These are phyloP conservation scores for Aethina tumida DNA, from an alignment of 1,140 invertebrate genomes.

Conservation along the genomic window DNA sequence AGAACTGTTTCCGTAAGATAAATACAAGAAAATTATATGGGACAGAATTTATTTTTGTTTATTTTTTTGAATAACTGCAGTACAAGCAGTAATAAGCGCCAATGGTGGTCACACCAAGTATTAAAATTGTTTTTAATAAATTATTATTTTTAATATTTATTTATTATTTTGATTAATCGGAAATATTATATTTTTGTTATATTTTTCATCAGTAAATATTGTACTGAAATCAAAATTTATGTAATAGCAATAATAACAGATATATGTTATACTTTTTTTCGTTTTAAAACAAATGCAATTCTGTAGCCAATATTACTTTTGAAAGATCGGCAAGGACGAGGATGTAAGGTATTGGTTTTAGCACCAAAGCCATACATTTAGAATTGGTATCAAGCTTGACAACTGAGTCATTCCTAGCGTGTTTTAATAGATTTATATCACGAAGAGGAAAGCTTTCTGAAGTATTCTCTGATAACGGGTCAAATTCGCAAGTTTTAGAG, in stretches of 20 bases:
- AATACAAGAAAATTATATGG: no score
- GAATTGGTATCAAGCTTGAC: conserved; percentile 23
- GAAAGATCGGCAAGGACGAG: conserved; percentile 29
- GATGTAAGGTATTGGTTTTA: conserved; percentile 24
- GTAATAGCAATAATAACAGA: no score
- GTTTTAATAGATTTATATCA: conserved; percentile 22
- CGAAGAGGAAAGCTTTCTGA: conserved; percentile 22
- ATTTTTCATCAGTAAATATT: no score
- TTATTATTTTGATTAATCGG: no score
- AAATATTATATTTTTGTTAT: conserved; percentile 8
- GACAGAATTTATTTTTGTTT: no score
- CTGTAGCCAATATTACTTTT: conserved; percentile 16
- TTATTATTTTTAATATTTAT: no score
- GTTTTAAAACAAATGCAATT: conserved; percentile 11
- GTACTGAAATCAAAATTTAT: no score
- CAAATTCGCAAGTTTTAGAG: conserved; percentile 29
- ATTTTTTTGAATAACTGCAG: no score
- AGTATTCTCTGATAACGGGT: conserved; percentile 29
- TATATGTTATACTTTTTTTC: conserved; percentile 14
- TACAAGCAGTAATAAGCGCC: no score
- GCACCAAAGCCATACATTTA: conserved; percentile 26
- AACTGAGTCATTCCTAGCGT: conserved; percentile 24
- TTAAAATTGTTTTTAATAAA: no score
- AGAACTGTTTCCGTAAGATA: no score
- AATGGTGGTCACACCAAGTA: no score